phyloP scores from a whole-genome alignment of 2,113 vertebrate species.

The Podarcis muralis region DNA sequence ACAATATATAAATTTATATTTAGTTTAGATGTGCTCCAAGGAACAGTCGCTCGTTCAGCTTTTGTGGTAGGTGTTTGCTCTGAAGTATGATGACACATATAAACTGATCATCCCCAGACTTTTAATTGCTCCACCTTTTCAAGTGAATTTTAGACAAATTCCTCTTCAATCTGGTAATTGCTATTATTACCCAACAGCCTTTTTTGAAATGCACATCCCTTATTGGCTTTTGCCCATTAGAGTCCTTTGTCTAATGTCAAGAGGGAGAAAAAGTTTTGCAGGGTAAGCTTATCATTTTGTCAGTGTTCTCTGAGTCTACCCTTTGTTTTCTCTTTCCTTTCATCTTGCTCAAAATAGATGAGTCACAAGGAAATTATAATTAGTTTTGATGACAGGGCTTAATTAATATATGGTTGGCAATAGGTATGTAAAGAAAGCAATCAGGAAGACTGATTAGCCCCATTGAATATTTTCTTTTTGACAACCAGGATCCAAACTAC shows the following conservation, averaged over 20 bases:
- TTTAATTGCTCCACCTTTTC: neutral
- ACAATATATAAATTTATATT: neutral
- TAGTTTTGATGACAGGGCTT: constrained; percentile 16
- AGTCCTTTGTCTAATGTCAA: neutral
- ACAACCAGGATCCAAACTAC: neutral
- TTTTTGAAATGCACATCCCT: neutral
- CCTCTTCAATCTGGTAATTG: neutral
- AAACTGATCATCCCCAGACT: neutral
- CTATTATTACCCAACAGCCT: neutral
- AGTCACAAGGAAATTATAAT: constrained; percentile 13
- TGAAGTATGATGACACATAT: neutral
- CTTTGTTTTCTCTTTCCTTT: neutral
- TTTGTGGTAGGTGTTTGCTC: neutral
- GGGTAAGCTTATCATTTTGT: neutral
- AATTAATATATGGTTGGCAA: constrained; percentile 13
- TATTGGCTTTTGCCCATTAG: neutral
- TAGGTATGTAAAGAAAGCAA: constrained; percentile 17
- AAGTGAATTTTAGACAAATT: neutral
- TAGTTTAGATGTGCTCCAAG: neutral
- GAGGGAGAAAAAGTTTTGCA: neutral
- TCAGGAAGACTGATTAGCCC: constrained; percentile 14
- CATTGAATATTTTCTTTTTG: constrained; percentile 4
- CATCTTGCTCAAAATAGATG: constrained; percentile 1
- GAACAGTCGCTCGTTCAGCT: neutral
- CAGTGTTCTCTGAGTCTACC: neutral